Evolutionary conservation across 2,797 vertebrate species (phyloP).

Genomic region (Pyrocephalus nanus): DNA sequence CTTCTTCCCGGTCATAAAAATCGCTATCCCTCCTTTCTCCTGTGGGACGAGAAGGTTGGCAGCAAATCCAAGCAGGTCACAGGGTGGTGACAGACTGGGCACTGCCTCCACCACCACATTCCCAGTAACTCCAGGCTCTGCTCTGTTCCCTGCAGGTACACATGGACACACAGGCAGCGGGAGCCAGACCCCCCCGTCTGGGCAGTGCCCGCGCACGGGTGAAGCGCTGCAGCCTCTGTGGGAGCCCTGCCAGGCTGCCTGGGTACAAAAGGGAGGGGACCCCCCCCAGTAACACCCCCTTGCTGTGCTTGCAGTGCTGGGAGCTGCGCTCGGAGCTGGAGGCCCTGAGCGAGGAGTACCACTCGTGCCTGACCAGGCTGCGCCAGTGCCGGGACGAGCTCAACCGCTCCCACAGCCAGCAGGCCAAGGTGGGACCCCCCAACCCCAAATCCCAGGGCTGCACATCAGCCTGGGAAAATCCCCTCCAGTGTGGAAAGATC

Average conservation of each 20-base stretch:
- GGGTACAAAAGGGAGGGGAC: fast-evolving
- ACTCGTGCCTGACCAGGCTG: slow-evolving; percentile 82
- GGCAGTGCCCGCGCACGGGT: fast-evolving
- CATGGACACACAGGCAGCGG: fast-evolving
- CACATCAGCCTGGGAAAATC: fast-evolving
- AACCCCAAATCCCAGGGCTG: fast-evolving
- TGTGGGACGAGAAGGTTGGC: background rate
- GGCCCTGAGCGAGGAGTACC: slow-evolving; percentile 83
- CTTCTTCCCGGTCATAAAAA: background rate
- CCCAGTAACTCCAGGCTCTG: background rate
- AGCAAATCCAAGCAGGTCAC: background rate
- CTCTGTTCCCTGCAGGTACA: background rate
- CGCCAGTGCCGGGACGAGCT: slow-evolving; percentile 87
- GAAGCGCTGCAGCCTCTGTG: background rate
- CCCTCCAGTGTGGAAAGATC: fast-evolving
- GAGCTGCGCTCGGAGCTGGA: slow-evolving; percentile 85
- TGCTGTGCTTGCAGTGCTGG: slow-evolving; percentile 76
- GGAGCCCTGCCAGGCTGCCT: fast-evolving
- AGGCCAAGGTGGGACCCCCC: slow-evolving; percentile 53
- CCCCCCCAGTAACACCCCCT: background rate
- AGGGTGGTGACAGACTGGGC: fast-evolving
- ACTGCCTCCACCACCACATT: fast-evolving
- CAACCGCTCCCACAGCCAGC: slow-evolving; percentile 71
- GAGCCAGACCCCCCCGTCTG: fast-evolving
- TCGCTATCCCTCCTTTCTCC: background rate